Conservation (phyloP, 2,888 invertebrate genomes). For the Lumbricus terrestris region DNA sequence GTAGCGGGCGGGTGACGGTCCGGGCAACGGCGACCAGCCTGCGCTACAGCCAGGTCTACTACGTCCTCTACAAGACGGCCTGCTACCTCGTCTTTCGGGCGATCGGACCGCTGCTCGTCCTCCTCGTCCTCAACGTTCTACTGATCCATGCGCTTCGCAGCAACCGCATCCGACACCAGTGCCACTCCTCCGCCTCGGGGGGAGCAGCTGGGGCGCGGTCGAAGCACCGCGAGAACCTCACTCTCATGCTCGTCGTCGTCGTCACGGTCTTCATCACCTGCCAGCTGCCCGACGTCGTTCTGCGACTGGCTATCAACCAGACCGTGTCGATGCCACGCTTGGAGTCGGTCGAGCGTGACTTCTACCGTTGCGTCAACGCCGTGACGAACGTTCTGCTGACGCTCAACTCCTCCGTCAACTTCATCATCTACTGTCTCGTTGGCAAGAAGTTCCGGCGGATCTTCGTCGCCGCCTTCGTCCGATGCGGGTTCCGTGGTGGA, state of each 20-base stretch:
- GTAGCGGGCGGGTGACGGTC: not conserved
- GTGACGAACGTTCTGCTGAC: slow-evolving; percentile 38
- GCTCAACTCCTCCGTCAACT: slow-evolving; percentile 41
- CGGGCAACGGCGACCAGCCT: slow-evolving; percentile 17
- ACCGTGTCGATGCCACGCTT: not conserved
- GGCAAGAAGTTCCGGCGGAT: slow-evolving; percentile 30
- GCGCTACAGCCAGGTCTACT: slow-evolving; percentile 27
- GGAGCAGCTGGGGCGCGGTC: not conserved
- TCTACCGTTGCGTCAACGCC: slow-evolving; percentile 20
- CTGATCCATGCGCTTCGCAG: slow-evolving; percentile 36
- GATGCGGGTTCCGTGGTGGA: not conserved
- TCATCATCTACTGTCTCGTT: slow-evolving; percentile 37
- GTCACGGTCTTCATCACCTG: slow-evolving; percentile 34
- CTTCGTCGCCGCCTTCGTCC: not conserved
- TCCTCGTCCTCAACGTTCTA: slow-evolving; percentile 35
- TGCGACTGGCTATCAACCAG: slow-evolving; percentile 27
- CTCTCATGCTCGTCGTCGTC: slow-evolving; percentile 34
- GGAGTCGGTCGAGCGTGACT: slow-evolving; percentile 6
- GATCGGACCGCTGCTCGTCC: slow-evolving; percentile 36
- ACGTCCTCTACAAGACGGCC: slow-evolving; percentile 39
- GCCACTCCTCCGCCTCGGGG: not conserved
- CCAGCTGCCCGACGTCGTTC: slow-evolving; percentile 32
- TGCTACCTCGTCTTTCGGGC: slow-evolving; percentile 39
- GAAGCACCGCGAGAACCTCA: slow-evolving; percentile 28
- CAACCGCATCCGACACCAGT: not conserved